Evolutionary conservation across 2,113 vertebrate species (phyloP), one percentile per base, ranked within the genome.

Genomic region (Tichodroma muraria): DNA sequence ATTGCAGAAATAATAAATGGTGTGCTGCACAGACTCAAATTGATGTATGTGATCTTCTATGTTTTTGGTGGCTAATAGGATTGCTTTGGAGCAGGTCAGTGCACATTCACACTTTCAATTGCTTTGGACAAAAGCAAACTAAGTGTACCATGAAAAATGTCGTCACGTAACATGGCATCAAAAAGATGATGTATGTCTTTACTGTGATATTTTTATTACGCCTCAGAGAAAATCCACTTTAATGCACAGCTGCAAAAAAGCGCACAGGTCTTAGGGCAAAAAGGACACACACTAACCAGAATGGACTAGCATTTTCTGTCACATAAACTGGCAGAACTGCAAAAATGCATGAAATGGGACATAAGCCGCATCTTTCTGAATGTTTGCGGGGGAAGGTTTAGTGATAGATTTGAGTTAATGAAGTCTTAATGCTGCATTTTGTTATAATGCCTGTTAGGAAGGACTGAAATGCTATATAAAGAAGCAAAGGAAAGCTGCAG

Each of bases 71-170:
- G 88, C 80, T 94, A 93, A 96, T 81, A 88, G 5, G 25, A 85
- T 95, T 96, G 86, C 93, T 90, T 42, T 92, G 91, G 85, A 97
- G 94, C 95, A 96, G 95, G 95, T 97, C 93, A 94, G 66, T 95
- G 92, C 81, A 86, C 90, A 92, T 92, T 92, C 94, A 93, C 88
- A 88, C 79, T 95, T 90, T 68, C 79, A 80, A 91, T 96, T 96
- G 86, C 86, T 95, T 94, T 88, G 90, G 93, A 95, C 93, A 94
- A 96, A 92, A 89, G 81, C 84, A 92, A 90, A 80, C 81, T 90
- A 93, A 95, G 90, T 61, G 84, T 95, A 89, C 93, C 90, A 63
- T 96, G 92, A 96, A 97, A 95, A 95, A 94, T 93, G 63, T 80
- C 81, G 92, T 90, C 73, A 56, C 44, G 10, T 90, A 97, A 88